Conservation (phyloP, 2,113 vertebrate genomes). For the Daphoenositta chrysoptera region DNA sequence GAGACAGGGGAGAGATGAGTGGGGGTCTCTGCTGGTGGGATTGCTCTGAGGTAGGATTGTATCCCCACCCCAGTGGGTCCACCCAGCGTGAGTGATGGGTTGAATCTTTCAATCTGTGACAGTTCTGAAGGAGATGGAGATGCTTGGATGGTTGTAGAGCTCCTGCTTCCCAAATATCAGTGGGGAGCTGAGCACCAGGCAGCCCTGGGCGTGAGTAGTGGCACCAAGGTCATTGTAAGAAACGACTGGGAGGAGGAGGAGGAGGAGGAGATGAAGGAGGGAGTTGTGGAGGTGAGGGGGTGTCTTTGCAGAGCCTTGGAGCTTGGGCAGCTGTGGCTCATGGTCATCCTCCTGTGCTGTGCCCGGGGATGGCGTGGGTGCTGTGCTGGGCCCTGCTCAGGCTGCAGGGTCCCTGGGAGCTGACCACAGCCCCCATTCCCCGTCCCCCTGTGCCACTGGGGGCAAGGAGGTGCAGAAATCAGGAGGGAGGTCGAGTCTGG, state of each 20-base stretch:
- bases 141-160: not conserved
- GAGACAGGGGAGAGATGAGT: accelerated
- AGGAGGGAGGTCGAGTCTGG: not conserved
- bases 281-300: not conserved
- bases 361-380: accelerated
- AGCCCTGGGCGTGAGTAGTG: accelerated
- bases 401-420: not conserved
- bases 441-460: not conserved
- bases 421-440: not conserved
- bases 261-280: not conserved
- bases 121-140: not conserved
- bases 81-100: accelerated
- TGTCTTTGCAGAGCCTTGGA: not conserved
- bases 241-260: not conserved
- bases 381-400: not conserved
- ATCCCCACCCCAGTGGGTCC: not conserved
- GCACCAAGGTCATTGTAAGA: too few species aligned
- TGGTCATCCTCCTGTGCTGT: not conserved
- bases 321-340: not conserved
- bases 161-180: not conserved
- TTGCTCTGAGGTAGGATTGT: not conserved
- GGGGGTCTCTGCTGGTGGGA: not conserved
- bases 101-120: not conserved
- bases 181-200: not conserved
- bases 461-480: not conserved